Base-by-base conservation (phyloP, 2,113 vertebrate genomes). In the Lophochroa leadbeateri region DNA sequence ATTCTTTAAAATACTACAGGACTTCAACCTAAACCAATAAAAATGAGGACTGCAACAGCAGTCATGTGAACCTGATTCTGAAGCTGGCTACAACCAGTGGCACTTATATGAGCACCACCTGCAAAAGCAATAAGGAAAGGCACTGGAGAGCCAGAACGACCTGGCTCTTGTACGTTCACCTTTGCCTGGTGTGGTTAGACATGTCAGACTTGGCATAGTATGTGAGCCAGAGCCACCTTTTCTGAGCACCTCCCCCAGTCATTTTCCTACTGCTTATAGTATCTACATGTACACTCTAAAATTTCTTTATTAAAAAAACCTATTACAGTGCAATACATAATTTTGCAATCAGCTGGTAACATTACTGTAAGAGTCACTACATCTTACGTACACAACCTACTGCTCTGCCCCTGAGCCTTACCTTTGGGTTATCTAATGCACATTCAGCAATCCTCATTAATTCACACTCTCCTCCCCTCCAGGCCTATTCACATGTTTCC, bases 101-200 rank as follows among this genome's bases (percentile, higher is more conserved):
- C 80, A 43, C 15, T 63, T 63, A 35, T 2, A 46, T 5, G n/a
- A 77, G 53, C 68, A 83, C 9, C 43, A 81, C 28, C 21, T 41
- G 31, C 0, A 0, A 94, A 71, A 86, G 35, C 77, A 79, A 2
- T 29, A 47, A 31, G 43, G 41, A 76, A 84, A 95, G 21, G 33
- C 35, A 64, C 43, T 1, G 0, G 29, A 84, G 39, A 28, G 29
- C 43, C 60, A 28, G 43, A 70, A 13, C 3, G 8, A 64, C 14
- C 8, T 25, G 37, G 50, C 5, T 44, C n/a, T 14, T 7, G 1
- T 27, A 65, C 0, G 0, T 24, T n/a, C 41, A 69, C 58, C 27
- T 72, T 43, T 67, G 13, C 21, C 17, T 10, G 17, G 10, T 0
- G 0, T 49, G 35, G 31, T 58, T 3, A 10, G n/a, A 74, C 46